phyloP scores from a whole-genome alignment of 2,113 vertebrate species.

The Takifugu flavidus region DNA sequence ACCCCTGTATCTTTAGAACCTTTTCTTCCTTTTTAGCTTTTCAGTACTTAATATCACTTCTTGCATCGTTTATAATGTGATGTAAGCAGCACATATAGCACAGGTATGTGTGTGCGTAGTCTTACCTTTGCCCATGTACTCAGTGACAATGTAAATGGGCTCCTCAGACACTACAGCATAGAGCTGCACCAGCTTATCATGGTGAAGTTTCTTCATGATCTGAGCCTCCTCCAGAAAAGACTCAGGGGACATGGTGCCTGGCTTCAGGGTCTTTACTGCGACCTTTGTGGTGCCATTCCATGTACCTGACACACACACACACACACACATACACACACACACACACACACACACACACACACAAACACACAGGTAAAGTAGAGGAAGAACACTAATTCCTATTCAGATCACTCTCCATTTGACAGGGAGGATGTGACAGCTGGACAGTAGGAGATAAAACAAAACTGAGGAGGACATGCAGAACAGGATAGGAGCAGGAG shows the following conservation, averaged over 20 bases:
- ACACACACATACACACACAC: not conserved
- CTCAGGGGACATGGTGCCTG: slow-evolving; percentile 97
- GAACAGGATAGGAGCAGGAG: slow-evolving; percentile 28
- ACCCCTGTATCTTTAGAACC: too few relatives aligned
- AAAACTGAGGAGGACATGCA: slow-evolving; percentile 27
- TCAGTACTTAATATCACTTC: too few relatives aligned
- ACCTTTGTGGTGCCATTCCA: slow-evolving; percentile 99
- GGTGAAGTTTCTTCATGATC: slow-evolving; percentile 98
- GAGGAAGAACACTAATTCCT: not conserved
- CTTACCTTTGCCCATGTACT: slow-evolving; percentile 97
- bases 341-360: not conserved
- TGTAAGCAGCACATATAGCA: too few relatives aligned
- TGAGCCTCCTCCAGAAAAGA: slow-evolving; percentile 98
- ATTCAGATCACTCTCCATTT: not conserved
- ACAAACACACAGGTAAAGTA: slow-evolving; percentile 11
- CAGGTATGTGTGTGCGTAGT: not conserved
- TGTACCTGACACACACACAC: slow-evolving; percentile 73
- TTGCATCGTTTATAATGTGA: too few relatives aligned
- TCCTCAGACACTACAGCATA: slow-evolving; percentile 98
- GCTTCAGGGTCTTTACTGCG: slow-evolving; percentile 97
- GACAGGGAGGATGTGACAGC: slow-evolving; percentile 5
- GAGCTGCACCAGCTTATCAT: slow-evolving; percentile 96
- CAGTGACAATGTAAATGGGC: slow-evolving; percentile 96
- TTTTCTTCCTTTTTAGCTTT: too few relatives aligned
- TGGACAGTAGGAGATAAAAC: slow-evolving; percentile 11